Base-by-base conservation (phyloP, 2,888 invertebrate species). In the Acrobasis repandana region DNA sequence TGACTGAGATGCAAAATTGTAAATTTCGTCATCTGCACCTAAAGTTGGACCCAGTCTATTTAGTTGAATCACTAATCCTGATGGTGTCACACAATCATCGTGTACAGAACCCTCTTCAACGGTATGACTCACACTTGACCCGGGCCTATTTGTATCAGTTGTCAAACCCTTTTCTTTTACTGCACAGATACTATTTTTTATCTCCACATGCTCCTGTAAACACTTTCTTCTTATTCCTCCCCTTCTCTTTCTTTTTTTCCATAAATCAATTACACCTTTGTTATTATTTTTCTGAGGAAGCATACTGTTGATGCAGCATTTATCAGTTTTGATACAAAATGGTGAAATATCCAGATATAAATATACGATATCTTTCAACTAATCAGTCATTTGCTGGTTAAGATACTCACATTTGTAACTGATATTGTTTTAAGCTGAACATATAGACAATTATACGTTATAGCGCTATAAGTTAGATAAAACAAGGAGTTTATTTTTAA, bases 181-280 rank as follows among this genome's bases (percentile, higher is more conserved):
- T 54, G 54, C 47, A 57, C 47, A 57, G 28, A 47, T 57, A 57
- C 46, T 20, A 46, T 57, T 47, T 56, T 57, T 57, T 57, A 57
- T 57, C 20, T 47, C 20, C n/a, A 28, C 47, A 47, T 57, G 47
- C 56, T 57, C 56, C 16, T 18, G 47, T 28, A 20, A 57, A 46
- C 56, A 57, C 56, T 57, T 57, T 57, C 56, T 57, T 57, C 56
- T 36, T 56, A 56, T 56, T 36, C 56, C 56, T 56, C 56, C 56
- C 38, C 38, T 43, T 56, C 43, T 47, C 28, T 57, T 47, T 57
- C 47, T 47, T 46, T 57, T 57, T 57, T 57, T 57, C 56, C 47
- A 57, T 56, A 43, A 56, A 56, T 56, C 18, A 18, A 5, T 18
- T 18, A 18, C 49, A 16, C 8, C 8, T 49, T 51, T 51, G 33